phyloP scores from a whole-genome alignment of 2,797 vertebrate species.

The Poeciliopsis infans region DNA sequence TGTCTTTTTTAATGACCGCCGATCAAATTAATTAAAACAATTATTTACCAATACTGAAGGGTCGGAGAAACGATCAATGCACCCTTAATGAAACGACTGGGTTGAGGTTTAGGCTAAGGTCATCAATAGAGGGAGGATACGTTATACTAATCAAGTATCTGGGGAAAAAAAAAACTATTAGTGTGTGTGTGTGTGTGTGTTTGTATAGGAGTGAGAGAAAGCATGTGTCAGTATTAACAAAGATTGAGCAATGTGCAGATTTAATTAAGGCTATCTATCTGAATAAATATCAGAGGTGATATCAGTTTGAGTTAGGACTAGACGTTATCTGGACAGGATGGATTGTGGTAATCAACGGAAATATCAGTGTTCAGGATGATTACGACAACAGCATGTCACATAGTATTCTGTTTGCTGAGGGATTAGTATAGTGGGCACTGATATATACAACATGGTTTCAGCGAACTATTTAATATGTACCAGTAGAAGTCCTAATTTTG shows the following conservation, averaged over 20 bases:
- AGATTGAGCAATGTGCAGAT: slow-evolving; percentile 13
- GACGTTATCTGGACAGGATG: slow-evolving; percentile 34
- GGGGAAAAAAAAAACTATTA: not conserved
- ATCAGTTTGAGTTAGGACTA: slow-evolving; percentile 64
- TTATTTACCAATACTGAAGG: not conserved
- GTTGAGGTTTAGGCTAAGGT: not conserved
- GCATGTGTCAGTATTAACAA: slow-evolving; percentile 49
- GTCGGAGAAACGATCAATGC: not conserved
- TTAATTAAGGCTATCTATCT: slow-evolving; percentile 59
- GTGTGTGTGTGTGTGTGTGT: slow-evolving; percentile 15
- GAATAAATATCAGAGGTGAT: slow-evolving; percentile 58
- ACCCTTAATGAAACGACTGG: not conserved
- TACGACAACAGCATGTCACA: slow-evolving; percentile 43
- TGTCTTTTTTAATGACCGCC: not conserved
- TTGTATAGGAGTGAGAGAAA: slow-evolving; percentile 23
- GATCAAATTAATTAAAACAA: not conserved
- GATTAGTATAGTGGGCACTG: not conserved
- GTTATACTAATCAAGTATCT: not conserved
- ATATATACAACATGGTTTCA: not conserved
- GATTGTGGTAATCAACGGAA: slow-evolving; percentile 40
- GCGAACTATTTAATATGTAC: not conserved
- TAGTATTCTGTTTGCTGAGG: slow-evolving; percentile 29
- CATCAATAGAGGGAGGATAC: not conserved
- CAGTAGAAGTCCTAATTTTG: not conserved
- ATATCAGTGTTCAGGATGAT: slow-evolving; percentile 51